Percentiles rank a stretch among this genome's conserved stretches.
phyloP scores from a whole-genome alignment of 2,888 invertebrate genomes.

The Tinea trinotella region DNA sequence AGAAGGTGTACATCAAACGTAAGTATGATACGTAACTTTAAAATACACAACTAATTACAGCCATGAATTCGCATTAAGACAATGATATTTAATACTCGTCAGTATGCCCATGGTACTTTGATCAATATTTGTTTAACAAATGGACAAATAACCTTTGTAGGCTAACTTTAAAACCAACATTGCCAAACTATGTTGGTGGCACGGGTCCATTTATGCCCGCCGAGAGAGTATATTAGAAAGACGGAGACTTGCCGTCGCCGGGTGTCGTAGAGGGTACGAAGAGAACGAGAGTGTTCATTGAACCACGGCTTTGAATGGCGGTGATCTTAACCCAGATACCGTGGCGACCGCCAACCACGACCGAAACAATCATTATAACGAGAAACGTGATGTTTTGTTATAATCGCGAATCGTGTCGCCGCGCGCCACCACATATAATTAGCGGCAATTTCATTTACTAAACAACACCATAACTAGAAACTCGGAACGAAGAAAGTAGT shows the following conservation, averaged over 20 bases:
- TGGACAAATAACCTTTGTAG: conserved; percentile 43
- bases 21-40: conserved; percentile 18
- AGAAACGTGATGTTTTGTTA: conserved; percentile 18
- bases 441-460: conserved; percentile 4
- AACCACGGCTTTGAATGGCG: conserved; percentile 34
- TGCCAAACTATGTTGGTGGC: conserved; percentile 30
- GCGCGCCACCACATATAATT: conserved; percentile 11
- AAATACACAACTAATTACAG: conserved; percentile 15
- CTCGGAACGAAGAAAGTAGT: conserved; percentile 7
- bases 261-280: conserved; percentile 11
- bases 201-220: conserved; percentile 18
- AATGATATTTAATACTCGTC: conserved; percentile 43
- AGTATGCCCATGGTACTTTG: conserved; percentile 32
- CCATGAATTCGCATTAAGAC: conserved; percentile 27
- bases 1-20: conserved; percentile 32
- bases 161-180: conserved; percentile 39
- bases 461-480: conserved; percentile 7
- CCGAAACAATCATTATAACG: conserved; percentile 19
- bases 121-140: conserved; percentile 50
- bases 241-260: neutral
- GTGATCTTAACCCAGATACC: conserved; percentile 45
- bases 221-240: conserved; percentile 16
- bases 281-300: conserved; percentile 30
- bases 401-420: conserved; percentile 8
- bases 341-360: conserved; percentile 17